Evolutionary conservation across 2,797 vertebrate species (phyloP).

Genomic region (Phoeniculus purpureus): DNA sequence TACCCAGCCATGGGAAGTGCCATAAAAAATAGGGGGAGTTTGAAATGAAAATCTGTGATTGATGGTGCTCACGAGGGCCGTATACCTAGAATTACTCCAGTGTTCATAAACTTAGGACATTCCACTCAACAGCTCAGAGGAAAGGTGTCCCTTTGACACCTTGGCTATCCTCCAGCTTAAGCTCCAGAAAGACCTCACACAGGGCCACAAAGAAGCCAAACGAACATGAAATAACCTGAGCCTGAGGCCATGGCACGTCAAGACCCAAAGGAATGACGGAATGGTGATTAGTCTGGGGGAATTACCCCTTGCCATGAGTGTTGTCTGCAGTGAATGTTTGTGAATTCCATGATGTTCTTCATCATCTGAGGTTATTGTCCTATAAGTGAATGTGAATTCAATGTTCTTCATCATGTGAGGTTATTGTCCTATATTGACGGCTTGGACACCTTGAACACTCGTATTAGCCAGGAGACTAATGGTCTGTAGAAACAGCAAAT

Average conservation of each 20-base stretch:
- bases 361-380: not conserved
- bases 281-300: not conserved
- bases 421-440: not conserved
- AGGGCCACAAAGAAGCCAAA: not conserved
- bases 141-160: constrained; percentile 57
- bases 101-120: constrained; percentile 40
- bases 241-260: not conserved
- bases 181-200: constrained; percentile 56
- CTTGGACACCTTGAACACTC: not conserved
- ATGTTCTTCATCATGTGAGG: not conserved
- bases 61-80: constrained; percentile 31
- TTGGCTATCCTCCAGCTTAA: constrained; percentile 54
- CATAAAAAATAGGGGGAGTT: constrained; percentile 24
- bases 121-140: constrained; percentile 22
- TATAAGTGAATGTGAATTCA: not conserved
- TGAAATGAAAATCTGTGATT: constrained; percentile 6
- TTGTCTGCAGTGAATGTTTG: not conserved
- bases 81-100: constrained; percentile 19
- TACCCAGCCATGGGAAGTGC: not conserved
- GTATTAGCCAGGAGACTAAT: not conserved
- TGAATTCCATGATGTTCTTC: not conserved
- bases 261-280: not conserved
- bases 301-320: not conserved
- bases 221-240: constrained; percentile 13
- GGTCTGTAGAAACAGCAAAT: not conserved